Base-by-base conservation (phyloP, 2,888 invertebrate genomes). In the Agrilus biguttatus region DNA sequence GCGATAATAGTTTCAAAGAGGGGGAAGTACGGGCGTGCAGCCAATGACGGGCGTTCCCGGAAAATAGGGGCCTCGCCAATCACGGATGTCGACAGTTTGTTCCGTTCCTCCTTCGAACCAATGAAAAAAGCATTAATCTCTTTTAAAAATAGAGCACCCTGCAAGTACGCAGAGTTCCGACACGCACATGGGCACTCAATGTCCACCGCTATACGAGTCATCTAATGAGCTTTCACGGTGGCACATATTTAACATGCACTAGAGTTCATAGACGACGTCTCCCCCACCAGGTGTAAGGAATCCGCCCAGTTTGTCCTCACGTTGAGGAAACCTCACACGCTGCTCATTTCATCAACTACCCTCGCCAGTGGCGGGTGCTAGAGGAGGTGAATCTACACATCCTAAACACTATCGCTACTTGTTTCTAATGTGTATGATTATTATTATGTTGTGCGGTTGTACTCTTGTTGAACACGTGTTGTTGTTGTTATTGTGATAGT, bases 91-190 rank as follows among this genome's bases (percentile, higher is more conserved):
- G 51, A 51, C 51, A 52, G 49, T 50, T 53, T 50, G 50, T 48
- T 50, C 51, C 55, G 65, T 50, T 55, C 65, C 66, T 62, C 66
- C 66, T 62, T 63, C 60, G 63, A 57, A 58, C 67, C 66, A 67
- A 68, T 68, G 66, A 67, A 67, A 68, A 67, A 66, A 62, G 63
- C 67, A 68, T 67, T 65, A 67, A 68, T 67, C 67, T 68, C 65
- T 63, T 65, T 67, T 65, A 63, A 63, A 67, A 67, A 66, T 65
- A 64, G 62, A 66, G 60, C 62, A 61, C 58, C 55, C 58, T 58
- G 60, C 61, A 59, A 56, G 59, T 58, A 61, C 59, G 61, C 62
- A 61, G 58, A 60, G 55, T 53, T 55, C 50, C 47, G 56, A 58
- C 55, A 58, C 57, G 61, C 62, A 60, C 60, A 60, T 47, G 50